Evolutionary conservation across 2,888 invertebrate genomes (phyloP), one percentile per base, ranked within the genome.

Genomic region (Yponomeuta malinellus): DNA sequence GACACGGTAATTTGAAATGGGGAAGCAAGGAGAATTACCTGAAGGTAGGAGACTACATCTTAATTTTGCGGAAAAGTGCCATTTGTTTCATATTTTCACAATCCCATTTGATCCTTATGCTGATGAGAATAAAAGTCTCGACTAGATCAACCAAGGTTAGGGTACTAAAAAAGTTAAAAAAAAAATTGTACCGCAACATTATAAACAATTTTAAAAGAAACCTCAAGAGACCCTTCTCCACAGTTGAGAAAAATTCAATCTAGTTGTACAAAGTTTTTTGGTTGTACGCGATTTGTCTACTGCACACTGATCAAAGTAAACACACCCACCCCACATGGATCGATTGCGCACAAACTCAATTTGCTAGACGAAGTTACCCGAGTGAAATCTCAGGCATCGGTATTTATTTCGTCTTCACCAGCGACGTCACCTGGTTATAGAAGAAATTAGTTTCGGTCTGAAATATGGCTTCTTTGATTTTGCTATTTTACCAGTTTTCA

Each of bases 321-420:
- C 68, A 68, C 23, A 48, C 65, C 23, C 23, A 48, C 65, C 43
- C 64, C 48, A 64, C 65, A 70, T 15, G 70, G 43, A 48, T 75
- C 74, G 72, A 77, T 78, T 79, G 74, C 73, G 71, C 59, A 73
- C 74, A 80, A 84, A 83, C 77, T 81, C 77, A 80, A 86, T 86
- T 84, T 83, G 72, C 80, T 74, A 78, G 76, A 81, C 78, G 75
- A 79, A 78, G 78, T 84, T 84, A 82, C 75, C 74, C 74, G 77
- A 75, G 74, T 72, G 31, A 67, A 52, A 70, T 70, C 70, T 69
- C 68, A 12, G 15, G 67, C 29, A 31, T 33, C 52, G 71, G 59
- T 68, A 71, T 69, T 72, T 68, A 71, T 69, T 72, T 72, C 67
- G 67, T 59, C 64, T 68, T 72, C 69, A 70, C 73, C 71, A 63